A percentile compares a stretch with the other conserved stretches of the same genome.
These are phyloP conservation scores for Antrozous pallidus DNA, from an alignment of 2,797 vertebrate genomes.

Conservation along the genomic window DNA sequence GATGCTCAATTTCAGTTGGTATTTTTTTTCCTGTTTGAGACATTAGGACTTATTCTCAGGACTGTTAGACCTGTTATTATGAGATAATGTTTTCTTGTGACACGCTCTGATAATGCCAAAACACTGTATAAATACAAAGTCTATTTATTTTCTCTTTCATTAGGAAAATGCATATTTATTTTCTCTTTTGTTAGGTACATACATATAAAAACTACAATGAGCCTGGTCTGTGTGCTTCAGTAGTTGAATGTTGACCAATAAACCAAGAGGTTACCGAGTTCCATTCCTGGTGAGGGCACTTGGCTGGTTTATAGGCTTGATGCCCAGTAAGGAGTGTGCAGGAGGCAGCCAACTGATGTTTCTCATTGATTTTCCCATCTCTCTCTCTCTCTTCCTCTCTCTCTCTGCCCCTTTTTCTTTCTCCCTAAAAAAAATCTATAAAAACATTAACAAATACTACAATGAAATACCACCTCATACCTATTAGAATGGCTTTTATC, in stretches of 20 bases:
- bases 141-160: not conserved
- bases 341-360: too few species aligned
- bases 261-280: too few species aligned
- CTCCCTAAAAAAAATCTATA: too few species aligned
- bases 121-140: not conserved
- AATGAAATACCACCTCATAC: not conserved
- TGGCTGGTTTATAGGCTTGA: too few species aligned
- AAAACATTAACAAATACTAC: not conserved
- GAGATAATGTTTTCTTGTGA: not conserved
- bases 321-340: too few species aligned
- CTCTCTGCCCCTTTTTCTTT: too few species aligned
- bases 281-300: too few species aligned
- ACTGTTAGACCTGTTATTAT: not conserved
- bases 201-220: not conserved
- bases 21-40: not conserved
- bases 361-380: too few species aligned
- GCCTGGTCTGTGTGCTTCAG: too few species aligned
- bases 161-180: too few species aligned
- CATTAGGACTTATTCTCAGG: not conserved
- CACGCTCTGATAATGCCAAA: not conserved
- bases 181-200: not conserved
- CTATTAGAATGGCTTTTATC: not conserved
- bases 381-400: too few species aligned
- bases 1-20: not conserved
- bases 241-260: too few species aligned